A percentile compares a stretch with the other conserved stretches of the same genome.
Conservation (phyloP, 2,113 vertebrate genomes). For the Eulemur macaco region DNA sequence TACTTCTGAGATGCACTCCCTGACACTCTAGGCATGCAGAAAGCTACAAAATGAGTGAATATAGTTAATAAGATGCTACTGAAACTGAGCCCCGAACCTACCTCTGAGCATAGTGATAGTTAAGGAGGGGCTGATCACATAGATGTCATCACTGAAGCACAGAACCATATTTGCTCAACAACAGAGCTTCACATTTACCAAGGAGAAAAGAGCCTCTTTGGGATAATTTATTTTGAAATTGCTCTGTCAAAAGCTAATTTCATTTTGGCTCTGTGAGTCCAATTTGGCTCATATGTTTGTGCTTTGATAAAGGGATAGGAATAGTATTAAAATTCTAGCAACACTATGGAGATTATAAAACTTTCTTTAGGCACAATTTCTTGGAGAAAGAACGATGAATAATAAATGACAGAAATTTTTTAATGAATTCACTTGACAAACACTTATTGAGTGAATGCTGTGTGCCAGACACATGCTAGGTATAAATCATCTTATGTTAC, state of each 20-base stretch:
- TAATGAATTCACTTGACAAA: conserved; percentile 34
- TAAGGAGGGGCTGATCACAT: neutral
- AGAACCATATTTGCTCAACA: neutral
- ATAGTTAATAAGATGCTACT: neutral
- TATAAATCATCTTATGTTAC: neutral
- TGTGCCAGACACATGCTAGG: neutral
- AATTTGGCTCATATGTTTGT: conserved; percentile 26
- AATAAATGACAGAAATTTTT: neutral
- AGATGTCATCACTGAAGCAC: neutral
- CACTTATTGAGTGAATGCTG: neutral
- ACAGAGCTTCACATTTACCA: neutral
- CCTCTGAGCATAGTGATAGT: neutral
- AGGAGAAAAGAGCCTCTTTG: neutral
- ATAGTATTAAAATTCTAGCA: conserved; percentile 32
- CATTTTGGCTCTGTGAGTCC: conserved; percentile 5
- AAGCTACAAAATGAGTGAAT: neutral
- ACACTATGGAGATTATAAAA: neutral
- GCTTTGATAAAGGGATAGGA: conserved; percentile 47
- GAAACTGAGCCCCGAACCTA: neutral
- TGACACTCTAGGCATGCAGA: neutral
- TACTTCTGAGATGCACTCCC: neutral
- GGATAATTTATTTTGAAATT: conserved; percentile 53
- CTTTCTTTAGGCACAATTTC: conserved; percentile 3
- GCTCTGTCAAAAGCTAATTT: conserved; percentile 44
- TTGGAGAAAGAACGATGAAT: conserved; percentile 22